phyloP scores from a whole-genome alignment of 2,888 invertebrate genomes.

The Coronaproctus castanopsis region DNA sequence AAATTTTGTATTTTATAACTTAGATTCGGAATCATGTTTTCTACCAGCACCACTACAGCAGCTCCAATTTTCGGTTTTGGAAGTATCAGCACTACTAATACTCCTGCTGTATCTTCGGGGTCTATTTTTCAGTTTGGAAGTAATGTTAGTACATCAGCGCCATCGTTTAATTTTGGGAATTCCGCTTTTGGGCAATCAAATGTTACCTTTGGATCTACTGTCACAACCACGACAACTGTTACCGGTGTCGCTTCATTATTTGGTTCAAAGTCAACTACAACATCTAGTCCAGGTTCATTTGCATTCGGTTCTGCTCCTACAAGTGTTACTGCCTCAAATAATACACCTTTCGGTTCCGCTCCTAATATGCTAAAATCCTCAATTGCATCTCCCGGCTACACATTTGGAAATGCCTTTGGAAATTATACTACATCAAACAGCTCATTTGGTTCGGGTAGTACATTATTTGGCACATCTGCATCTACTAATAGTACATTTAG shows the following conservation, averaged over 20 bases:
- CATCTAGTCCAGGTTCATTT: not conserved
- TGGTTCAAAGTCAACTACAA: too few species aligned
- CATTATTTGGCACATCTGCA: too few species aligned
- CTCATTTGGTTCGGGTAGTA: too few species aligned
- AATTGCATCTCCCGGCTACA: too few species aligned
- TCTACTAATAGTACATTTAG: too few species aligned
- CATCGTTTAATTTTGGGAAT: not conserved
- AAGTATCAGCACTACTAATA: not conserved
- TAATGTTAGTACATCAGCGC: constrained; percentile 7
- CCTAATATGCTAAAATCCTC: not conserved
- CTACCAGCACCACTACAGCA: not conserved
- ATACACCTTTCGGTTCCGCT: not conserved
- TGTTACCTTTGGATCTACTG: constrained; percentile 12
- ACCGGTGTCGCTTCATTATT: too few species aligned
- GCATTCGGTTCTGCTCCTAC: not conserved
- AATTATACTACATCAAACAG: too few species aligned
- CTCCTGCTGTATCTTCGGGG: not conserved
- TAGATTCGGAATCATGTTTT: not conserved
- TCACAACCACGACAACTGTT: constrained; percentile 19
- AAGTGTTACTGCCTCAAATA: not conserved
- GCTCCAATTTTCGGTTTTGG: not conserved
- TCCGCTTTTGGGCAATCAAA: too few species aligned
- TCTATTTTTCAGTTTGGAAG: not conserved
- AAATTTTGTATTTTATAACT: too few species aligned
- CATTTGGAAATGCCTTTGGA: too few species aligned